phyloP scores from a whole-genome alignment of 37 sponge, comb jelly and placozoan genomes.

The Dysidea cf. avara region DNA sequence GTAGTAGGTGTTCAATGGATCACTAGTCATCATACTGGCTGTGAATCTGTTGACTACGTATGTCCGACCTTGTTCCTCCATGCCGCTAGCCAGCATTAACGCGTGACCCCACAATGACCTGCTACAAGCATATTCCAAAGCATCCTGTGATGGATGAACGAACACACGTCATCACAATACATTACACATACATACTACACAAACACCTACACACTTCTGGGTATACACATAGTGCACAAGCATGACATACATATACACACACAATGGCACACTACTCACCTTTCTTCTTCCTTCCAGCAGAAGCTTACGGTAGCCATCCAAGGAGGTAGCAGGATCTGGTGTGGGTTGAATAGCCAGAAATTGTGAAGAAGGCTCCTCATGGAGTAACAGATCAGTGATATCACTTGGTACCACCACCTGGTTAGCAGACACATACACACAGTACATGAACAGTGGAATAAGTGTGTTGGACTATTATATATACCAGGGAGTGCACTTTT shows the following conservation, averaged over 20 bases:
- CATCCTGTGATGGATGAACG: conserved; percentile 35
- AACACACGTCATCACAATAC: neutral
- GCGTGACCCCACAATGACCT: conserved; percentile 77
- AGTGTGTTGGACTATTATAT: no score
- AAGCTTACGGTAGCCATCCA: conserved; percentile 51
- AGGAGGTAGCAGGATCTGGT: no score
- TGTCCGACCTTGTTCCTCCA: conserved; percentile 80
- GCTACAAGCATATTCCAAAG: conserved; percentile 55
- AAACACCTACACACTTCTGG: neutral
- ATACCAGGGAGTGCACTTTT: no score
- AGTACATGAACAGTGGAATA: no score
- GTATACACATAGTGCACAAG: neutral
- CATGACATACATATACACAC: no score
- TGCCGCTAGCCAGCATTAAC: conserved; percentile 66
- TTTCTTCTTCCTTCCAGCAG: conserved; percentile 66
- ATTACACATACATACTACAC: neutral
- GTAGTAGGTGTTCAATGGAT: conserved; percentile 81
- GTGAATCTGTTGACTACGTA: conserved; percentile 83
- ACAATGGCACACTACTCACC: no score
- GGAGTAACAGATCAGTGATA: conserved; percentile 61
- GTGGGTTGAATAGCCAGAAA: no score
- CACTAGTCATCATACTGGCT: conserved; percentile 60
- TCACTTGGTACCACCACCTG: conserved; percentile 63
- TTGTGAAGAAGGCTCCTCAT: conserved; percentile 1
- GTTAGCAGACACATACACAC: no score